A percentile compares a stretch with the other conserved stretches of the same genome.
These are phyloP conservation scores for Noctua comes DNA, from an alignment of 2,888 invertebrate species.

Conservation along the genomic window DNA sequence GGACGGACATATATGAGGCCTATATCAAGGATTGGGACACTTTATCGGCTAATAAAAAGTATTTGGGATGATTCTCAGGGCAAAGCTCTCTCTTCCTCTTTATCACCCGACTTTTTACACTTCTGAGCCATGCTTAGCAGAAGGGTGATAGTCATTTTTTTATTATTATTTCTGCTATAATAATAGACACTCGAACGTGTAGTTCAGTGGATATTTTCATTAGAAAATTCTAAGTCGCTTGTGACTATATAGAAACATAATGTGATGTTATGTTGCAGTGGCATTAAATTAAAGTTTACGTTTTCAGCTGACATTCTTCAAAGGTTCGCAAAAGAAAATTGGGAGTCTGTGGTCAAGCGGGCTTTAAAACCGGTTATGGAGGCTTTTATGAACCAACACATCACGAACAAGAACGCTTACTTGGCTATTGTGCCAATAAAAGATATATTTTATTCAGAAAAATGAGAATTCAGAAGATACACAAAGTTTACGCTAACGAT, in stretches of 20 bases:
- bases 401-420: constrained; percentile 9
- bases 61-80: no score
- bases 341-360: neutral
- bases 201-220: neutral
- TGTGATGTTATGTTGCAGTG: neutral
- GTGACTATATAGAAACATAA: neutral
- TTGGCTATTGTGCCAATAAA: constrained; percentile 7
- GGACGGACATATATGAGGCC: no score
- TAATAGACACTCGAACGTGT: neutral
- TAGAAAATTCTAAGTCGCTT: neutral
- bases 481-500: neutral
- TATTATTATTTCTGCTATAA: neutral
- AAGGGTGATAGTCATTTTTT: neutral
- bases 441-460: neutral
- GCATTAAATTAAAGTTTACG: neutral
- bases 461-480: neutral
- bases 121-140: no score
- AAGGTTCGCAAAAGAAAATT: constrained; percentile 7
- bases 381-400: constrained; percentile 14
- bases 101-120: no score
- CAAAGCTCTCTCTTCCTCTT: no score
- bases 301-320: constrained; percentile 20
- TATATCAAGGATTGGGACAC: neutral
- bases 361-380: neutral
- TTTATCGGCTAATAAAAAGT: neutral